phyloP scores from a whole-genome alignment of 2,797 vertebrate genomes.

The Hippopotamyrus pictus region DNA sequence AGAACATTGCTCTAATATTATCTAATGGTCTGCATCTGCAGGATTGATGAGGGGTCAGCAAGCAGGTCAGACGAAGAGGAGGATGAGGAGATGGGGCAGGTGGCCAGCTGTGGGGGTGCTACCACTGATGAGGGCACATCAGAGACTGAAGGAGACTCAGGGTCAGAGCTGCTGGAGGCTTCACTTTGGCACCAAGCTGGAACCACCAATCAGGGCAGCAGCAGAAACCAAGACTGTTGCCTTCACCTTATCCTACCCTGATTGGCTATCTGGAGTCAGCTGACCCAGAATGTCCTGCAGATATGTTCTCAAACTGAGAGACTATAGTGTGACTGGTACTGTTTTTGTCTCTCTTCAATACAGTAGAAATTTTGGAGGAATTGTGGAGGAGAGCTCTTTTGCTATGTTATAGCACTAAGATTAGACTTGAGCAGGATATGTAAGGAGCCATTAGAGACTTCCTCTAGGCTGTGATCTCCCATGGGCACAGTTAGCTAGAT shows the following conservation, averaged over 20 bases:
- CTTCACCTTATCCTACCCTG: conserved; percentile 57
- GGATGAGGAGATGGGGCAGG: conserved; percentile 30
- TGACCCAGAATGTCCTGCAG: not conserved
- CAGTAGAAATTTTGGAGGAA: not conserved
- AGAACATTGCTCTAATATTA: not conserved
- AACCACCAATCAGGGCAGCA: conserved; percentile 39
- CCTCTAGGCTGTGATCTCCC: not conserved
- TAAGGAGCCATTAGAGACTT: not conserved
- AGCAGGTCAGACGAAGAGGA: conserved; percentile 32
- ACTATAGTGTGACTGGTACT: not conserved
- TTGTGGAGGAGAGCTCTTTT: not conserved
- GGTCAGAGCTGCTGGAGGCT: conserved; percentile 12
- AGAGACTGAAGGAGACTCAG: conserved; percentile 34
- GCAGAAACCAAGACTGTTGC: conserved; percentile 53
- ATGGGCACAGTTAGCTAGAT: not conserved
- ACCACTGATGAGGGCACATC: conserved; percentile 28
- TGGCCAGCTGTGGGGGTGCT: conserved; percentile 20
- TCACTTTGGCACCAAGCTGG: not conserved
- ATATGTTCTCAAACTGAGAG: not conserved
- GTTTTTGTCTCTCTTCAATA: not conserved
- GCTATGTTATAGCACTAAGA: not conserved
- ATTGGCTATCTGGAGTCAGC: conserved; percentile 11
- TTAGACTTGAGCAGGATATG: not conserved
- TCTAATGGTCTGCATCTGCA: conserved; percentile 22
- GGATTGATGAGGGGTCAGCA: conserved; percentile 48